phyloP scores from a whole-genome alignment of 1,140 invertebrate species.

The Euwallacea fornicatus region DNA sequence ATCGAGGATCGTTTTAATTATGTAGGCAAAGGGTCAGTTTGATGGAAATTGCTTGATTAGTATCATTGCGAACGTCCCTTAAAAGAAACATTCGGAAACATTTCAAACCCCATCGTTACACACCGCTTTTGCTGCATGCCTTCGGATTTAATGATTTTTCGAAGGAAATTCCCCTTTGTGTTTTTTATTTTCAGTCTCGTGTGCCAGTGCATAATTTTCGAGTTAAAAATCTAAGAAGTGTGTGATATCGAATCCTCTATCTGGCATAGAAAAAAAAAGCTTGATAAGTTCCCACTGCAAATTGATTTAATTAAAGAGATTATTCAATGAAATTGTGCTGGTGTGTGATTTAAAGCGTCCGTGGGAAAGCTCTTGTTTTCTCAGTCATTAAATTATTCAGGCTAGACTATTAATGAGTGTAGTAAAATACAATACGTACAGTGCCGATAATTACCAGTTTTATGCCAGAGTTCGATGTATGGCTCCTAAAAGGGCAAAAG shows the following conservation, averaged over 20 bases:
- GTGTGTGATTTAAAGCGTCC: conserved; percentile 24
- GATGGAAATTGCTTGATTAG: too few relatives aligned
- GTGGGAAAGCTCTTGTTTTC: conserved; percentile 22
- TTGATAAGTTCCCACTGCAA: conserved; percentile 17
- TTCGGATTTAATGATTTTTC: too few relatives aligned
- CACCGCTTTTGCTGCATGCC: too few relatives aligned
- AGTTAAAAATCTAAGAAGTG: neutral
- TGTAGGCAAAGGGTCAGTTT: too few relatives aligned
- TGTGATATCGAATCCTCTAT: neutral
- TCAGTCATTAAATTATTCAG: conserved; percentile 28
- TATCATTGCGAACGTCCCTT: too few relatives aligned
- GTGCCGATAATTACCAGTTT: conserved; percentile 2
- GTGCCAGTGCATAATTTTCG: too few relatives aligned
- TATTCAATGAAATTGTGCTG: conserved; percentile 23
- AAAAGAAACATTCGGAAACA: too few relatives aligned
- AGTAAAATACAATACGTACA: neutral
- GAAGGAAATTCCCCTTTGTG: too few relatives aligned
- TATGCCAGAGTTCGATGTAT: neutral
- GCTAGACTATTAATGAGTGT: conserved; percentile 11
- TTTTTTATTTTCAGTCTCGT: neutral
- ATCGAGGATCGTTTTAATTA: too few relatives aligned
- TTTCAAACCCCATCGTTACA: too few relatives aligned
- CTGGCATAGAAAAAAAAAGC: conserved; percentile 1
- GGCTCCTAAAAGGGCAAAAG: too few relatives aligned
- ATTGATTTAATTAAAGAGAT: conserved; percentile 27